These are phyloP conservation scores for Peromyscus maniculatus DNA, from an alignment of 2,113 vertebrate species.

Conservation along the genomic window DNA sequence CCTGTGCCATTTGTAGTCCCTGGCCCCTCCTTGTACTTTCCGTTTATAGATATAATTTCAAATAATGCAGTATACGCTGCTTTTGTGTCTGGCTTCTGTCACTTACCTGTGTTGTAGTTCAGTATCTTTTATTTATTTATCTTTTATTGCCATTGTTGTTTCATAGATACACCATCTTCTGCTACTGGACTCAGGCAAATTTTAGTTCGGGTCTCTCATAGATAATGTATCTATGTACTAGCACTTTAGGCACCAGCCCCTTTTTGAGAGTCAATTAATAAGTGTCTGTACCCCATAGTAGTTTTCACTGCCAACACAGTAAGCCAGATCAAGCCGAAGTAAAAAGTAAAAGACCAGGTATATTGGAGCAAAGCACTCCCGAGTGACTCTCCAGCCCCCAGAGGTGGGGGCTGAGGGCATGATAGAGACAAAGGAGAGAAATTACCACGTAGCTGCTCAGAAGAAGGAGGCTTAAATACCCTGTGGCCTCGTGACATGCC, in stretches of 20 bases:
- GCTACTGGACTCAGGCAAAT: background rate
- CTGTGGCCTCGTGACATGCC: too few species aligned
- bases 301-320: too few species aligned
- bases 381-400: too few species aligned
- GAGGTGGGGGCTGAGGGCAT: too few species aligned
- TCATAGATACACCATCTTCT: background rate
- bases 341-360: too few species aligned
- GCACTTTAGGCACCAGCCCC: background rate
- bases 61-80: background rate
- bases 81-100: constrained; percentile 6
- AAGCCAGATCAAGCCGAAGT: too few species aligned
- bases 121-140: background rate
- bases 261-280: background rate
- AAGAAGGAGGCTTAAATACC: too few species aligned
- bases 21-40: background rate
- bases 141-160: background rate
- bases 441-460: too few species aligned
- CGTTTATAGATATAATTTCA: constrained; percentile 2
- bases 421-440: too few species aligned
- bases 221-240: background rate
- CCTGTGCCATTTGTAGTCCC: background rate
- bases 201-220: background rate
- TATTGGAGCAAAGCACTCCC: too few species aligned
- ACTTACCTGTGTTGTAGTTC: background rate
- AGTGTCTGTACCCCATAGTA: too few species aligned